These are phyloP conservation scores for Phoxinus dragarum DNA, from an alignment of 2,797 vertebrate genomes.

Conservation along the genomic window DNA sequence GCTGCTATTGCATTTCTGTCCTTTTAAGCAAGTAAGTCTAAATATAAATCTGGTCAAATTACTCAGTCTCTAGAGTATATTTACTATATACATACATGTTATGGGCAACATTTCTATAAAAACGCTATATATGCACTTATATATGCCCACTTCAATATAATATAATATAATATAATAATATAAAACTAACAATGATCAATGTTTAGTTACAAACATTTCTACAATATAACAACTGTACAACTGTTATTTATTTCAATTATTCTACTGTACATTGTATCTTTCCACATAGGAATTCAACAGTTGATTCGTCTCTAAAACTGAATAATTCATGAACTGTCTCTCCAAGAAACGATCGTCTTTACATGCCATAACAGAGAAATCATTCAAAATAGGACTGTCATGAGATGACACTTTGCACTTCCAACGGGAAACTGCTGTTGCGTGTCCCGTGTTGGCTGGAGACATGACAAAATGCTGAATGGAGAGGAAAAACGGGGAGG, in stretches of 20 bases:
- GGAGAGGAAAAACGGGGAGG: constrained; percentile 67
- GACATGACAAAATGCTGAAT: constrained; percentile 87
- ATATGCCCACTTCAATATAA: neutral
- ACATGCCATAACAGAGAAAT: constrained; percentile 45
- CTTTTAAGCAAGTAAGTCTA: neutral
- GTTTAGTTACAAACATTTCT: neutral
- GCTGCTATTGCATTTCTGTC: neutral
- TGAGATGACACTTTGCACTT: constrained; percentile 82
- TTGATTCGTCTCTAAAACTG: constrained; percentile 14
- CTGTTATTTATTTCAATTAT: neutral
- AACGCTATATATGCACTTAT: neutral
- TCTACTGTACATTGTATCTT: neutral
- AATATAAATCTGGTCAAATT: neutral
- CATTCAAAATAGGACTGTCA: constrained; percentile 80
- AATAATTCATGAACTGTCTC: constrained; percentile 25
- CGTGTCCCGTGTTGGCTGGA: constrained; percentile 71
- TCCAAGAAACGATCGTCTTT: neutral
- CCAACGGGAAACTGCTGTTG: constrained; percentile 80
- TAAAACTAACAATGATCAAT: neutral
- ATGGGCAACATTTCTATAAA: neutral
- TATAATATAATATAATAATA: neutral
- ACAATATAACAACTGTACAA: neutral
- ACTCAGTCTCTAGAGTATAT: neutral
- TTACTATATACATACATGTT: neutral
- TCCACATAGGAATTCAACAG: neutral